Base-by-base conservation (phyloP, 2,113 vertebrate genomes). In the Macaca nemestrina region DNA sequence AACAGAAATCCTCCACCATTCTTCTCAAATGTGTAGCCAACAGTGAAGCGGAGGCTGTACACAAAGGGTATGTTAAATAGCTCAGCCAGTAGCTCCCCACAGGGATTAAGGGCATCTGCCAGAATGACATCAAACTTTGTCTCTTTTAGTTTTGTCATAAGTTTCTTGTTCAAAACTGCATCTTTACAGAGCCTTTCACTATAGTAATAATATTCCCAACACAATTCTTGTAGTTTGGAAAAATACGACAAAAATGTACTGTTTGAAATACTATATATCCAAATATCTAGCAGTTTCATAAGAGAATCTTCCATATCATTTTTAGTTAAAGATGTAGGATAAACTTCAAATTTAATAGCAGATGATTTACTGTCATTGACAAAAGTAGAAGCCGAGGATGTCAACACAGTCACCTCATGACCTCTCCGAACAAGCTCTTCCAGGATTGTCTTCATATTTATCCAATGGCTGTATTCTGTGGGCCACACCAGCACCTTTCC, bases 401-500 rank as follows among this genome's bases (percentile, higher is more conserved):
- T 14, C 90, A 97, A 83, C 84, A 99, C 98, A 0, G 98, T 99
- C 85, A 99, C 93, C 2, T 99, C 92, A 0, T 99, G 99, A 45
- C 98, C 98, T 95, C 96, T 98, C 61, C 27, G 89, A 22, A 98
- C 94, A 13, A 99, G 98, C 35, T 98, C 98, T 38, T 99, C 94
- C 11, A 99, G 91, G 23, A 99, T 96, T 13, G 94, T 86, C 73
- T 99, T 98, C 96, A 99, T 98, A 96, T 99, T 99, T 45, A 99
- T 67, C 99, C 98, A 99, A 61, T 99, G 99, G 96, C 99, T 99
- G 61, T 98, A 98, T 67, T 99, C 99, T 64, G 98, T 64, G 0
- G 99, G 99, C 98, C 99, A 99, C 43, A 99, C 99, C 73, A 99
- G 93, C 48, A 99, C 98, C 32, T 99, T 99, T 0, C 98, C 99